Evolutionary conservation across 2,888 invertebrate species (phyloP), one percentile per base, ranked within the genome.

Genomic region (Parnassius mnemosyne): DNA sequence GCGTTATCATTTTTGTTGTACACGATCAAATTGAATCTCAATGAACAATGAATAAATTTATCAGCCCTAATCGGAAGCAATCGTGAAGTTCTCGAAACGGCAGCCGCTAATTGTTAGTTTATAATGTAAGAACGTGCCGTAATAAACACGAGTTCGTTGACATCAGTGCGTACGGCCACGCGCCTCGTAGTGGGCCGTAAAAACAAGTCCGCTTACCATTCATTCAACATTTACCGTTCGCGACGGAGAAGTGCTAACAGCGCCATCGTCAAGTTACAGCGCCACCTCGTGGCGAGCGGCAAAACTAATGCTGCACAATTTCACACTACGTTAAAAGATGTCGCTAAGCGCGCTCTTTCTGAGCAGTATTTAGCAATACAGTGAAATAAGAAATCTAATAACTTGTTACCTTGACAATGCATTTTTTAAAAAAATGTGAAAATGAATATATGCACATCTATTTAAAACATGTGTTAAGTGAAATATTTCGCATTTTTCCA

Each of bases 221-320:
- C 90, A 90, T 87, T 79, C 77, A 81, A 69, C 56, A 68, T 72
- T 73, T 79, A 72, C 72, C 68, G 61, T 70, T 74, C 71, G 75
- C 71, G 70, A 66, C 77, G 78, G 74, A 70, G 65, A 55, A 64
- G 59, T 63, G 63, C 69, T 60, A 54, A 84, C 85, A 82, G 82
- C 83, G 82, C 81, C 65, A 66, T 66, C 68, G 75, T 69, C 58
- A 51, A n/a, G 58, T 25, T 53, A 53, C 62, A 64, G 74, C 86
- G 89, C 84, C 88, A 89, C 75, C 89, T 85, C 73, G 78, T 70
- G 82, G 72, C 76, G 85, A 88, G 85, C 88, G 87, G 91, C 76
- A 59, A 78, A 84, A 89, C 83, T 72, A 71, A 51, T 59, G 53
- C 60, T 16, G 47, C 43, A 56, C 55, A 73, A 75, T 85, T 78